These are phyloP conservation scores for Cheiracanthium punctorium DNA, from an alignment of 2,888 invertebrate species.

Conservation along the genomic window DNA sequence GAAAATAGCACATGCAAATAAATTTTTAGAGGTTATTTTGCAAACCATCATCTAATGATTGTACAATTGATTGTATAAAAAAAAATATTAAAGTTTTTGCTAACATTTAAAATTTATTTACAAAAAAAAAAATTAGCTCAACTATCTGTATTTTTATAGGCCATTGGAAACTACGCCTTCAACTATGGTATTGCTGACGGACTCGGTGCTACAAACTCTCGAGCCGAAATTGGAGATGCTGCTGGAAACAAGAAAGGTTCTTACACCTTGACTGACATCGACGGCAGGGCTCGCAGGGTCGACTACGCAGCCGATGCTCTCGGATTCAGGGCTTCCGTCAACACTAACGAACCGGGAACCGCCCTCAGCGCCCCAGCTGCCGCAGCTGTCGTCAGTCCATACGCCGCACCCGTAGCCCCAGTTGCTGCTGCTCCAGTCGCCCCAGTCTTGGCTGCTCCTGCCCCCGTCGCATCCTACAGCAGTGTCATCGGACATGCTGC, in stretches of 20 bases:
- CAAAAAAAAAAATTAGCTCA: too few relatives aligned
- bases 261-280: background rate
- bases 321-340: slow-evolving; percentile 21
- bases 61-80: too few relatives aligned
- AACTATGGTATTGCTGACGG: slow-evolving; percentile 64
- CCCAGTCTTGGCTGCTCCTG: background rate
- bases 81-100: too few relatives aligned
- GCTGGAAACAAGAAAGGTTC: slow-evolving; percentile 17
- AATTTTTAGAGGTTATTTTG: too few relatives aligned
- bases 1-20: too few relatives aligned
- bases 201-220: slow-evolving; percentile 52
- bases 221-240: slow-evolving; percentile 12
- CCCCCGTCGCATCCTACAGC: background rate
- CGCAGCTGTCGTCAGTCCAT: background rate
- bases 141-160: slow-evolving; percentile 23
- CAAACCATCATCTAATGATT: too few relatives aligned
- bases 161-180: slow-evolving; percentile 65
- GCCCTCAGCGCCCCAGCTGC: background rate
- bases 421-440: background rate
- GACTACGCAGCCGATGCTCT: slow-evolving; percentile 18
- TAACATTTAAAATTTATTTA: too few relatives aligned
- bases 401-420: background rate
- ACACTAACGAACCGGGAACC: slow-evolving; percentile 21
- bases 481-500: slow-evolving; percentile 5
- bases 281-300: slow-evolving; percentile 13